Evolutionary conservation across 2,888 invertebrate species (phyloP), one percentile per base, ranked within the genome.

Genomic region (Sinopyrophorus schimmeli): DNA sequence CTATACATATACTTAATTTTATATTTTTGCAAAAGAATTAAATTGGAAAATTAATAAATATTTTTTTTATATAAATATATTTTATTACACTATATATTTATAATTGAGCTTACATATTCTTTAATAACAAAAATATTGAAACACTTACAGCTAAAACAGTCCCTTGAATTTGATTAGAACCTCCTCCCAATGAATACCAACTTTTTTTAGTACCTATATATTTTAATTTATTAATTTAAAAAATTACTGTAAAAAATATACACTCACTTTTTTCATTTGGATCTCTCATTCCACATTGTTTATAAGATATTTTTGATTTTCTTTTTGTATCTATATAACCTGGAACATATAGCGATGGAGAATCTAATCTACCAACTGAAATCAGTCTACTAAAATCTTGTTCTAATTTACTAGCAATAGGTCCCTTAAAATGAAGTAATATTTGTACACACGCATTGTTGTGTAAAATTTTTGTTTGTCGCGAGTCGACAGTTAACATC

Each of bases 401-500:
- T 70, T 94, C 93, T 12, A 93, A 74, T 53, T 80, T 78, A 69
- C 79, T 83, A 1, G 92, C 92, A 16, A 86, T 79, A 0, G 92
- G 88, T 75, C 84, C 89, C 74, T 84, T 86, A 71, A 94, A 94
- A 73, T 93, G 92, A 63, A 94, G 77, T 42, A 91, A 77, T 65
- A 94, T 78, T 73, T 93, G 93, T 10, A 92, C 77, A 67, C 94
- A 94, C 31, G 86, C 80, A 44, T 87, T 87, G 54, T 82, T 79
- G 67, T 92, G 88, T 38, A 94, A 76, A 16, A 79, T 73, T 66
- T 86, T 86, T 0, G 92, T 91, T 69, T 85, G 84, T 3, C 92
- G 79, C 21, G 86, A 83, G 75, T 93, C 93, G 41, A 91, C 86
- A 10, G 86, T 84, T 57, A 94, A 69, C 84, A 92, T 88, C 94